Conservation (phyloP, 2,113 vertebrate genomes). For the Cathartes aura region DNA sequence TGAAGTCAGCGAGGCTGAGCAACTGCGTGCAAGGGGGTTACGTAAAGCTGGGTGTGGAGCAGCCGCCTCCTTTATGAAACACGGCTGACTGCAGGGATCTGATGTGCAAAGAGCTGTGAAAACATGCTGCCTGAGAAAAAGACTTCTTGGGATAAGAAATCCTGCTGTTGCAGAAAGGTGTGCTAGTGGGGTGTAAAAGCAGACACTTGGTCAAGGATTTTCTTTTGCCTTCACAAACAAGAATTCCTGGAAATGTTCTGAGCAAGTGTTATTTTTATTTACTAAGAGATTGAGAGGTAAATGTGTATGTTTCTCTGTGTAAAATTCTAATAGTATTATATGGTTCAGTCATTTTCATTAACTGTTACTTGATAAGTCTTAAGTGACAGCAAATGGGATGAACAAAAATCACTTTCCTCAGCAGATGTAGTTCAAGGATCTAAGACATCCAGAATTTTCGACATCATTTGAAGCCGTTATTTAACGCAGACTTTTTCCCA, state of each 20-base stretch:
- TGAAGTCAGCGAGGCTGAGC: background rate
- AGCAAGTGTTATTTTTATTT: background rate
- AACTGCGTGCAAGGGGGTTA: background rate
- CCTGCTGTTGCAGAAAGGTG: background rate
- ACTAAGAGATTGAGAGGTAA: background rate
- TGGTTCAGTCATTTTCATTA: background rate
- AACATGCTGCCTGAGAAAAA: background rate
- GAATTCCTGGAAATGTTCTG: background rate
- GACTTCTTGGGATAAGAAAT: background rate
- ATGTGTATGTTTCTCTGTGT: background rate
- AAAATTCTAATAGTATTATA: background rate
- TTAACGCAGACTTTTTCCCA: background rate
- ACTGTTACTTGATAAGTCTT: background rate
- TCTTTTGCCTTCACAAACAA: background rate
- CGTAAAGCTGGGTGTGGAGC: slow-evolving; percentile 27
- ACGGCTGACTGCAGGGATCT: background rate
- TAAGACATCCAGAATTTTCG: background rate
- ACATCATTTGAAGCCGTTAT: background rate
- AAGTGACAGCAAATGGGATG: background rate
- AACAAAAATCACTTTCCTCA: background rate
- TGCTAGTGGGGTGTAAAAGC: background rate
- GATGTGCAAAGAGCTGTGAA: background rate
- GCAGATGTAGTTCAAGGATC: background rate
- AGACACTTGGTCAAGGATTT: background rate
- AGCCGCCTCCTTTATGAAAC: background rate